Base-by-base conservation (phyloP, 2,888 invertebrate genomes). In the Spodoptera littoralis region DNA sequence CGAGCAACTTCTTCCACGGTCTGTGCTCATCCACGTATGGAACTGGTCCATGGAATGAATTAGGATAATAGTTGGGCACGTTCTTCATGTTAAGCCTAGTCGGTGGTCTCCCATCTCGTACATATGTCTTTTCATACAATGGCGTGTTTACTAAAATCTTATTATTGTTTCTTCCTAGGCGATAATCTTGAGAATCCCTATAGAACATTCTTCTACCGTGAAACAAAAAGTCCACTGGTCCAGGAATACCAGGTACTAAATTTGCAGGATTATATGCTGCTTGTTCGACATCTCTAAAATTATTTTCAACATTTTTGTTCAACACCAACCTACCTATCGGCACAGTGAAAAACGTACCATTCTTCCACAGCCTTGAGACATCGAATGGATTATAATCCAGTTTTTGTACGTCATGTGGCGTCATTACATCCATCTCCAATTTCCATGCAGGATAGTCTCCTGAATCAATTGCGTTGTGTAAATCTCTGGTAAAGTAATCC, bases 401-500 rank as follows among this genome's bases (percentile, higher is more conserved):
- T 9, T 79, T 82, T 61, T 86, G 86, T 8, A 94, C 84, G 59
- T 95, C 84, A 18, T 88, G 81, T 49, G 83, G 79, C 1, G 88
- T 87, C 88, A 95, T 88, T 27, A 94, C 81, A 77, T 95, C 89
- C 51, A 95, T 85, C 63, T 85, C 88, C 11, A 95, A 59, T 43
- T 81, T 88, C 95, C 95, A 95, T 1, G 84, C 72, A 0, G 95
- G 95, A 68, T 81, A 96, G 11, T 96, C 88, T 41, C 96, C 96
- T 12, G 92, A 92, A 2, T 96, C 96, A 73, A 98, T 98, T 22
- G 97, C 96, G 88, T 98, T 97, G 90, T 96, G 98, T 53, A 98
- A 94, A 92, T 98, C 98, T 52, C 97, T 95, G 60, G 96, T 96
- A n/a, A 96, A 93, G 84, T 98, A 98, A 90, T 98, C 98, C 0